A percentile compares a stretch with the other conserved stretches of the same genome.
phyloP scores from a whole-genome alignment of 2,888 invertebrate genomes.

The Incurvaria masculella region DNA sequence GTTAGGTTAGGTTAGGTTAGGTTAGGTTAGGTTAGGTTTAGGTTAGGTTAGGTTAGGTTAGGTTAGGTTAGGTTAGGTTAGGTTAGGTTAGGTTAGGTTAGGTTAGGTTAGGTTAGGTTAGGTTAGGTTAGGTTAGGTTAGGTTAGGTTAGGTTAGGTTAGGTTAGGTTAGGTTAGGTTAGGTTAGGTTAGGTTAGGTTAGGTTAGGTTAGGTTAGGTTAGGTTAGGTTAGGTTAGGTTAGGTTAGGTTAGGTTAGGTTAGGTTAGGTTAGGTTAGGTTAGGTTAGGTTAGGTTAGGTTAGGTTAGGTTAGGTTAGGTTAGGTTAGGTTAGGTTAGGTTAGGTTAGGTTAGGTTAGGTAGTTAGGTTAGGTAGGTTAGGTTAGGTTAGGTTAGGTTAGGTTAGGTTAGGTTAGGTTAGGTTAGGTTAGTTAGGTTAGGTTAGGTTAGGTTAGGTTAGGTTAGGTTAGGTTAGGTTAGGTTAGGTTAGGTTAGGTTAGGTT shows the following conservation, averaged over 20 bases:
- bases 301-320: slow-evolving; percentile 8
- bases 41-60: slow-evolving; percentile 7
- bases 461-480: slow-evolving; percentile 6
- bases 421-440: slow-evolving; percentile 13
- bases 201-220: slow-evolving; percentile 7
- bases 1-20: slow-evolving; percentile 1
- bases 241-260: slow-evolving; percentile 3
- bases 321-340: slow-evolving; percentile 3
- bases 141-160: too few relatives aligned
- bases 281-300: slow-evolving; percentile 9
- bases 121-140: slow-evolving; percentile 8
- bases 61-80: slow-evolving; percentile 9
- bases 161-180: too few relatives aligned
- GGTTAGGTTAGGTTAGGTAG: not conserved
- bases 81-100: slow-evolving; percentile 8
- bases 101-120: slow-evolving; percentile 5
- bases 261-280: slow-evolving; percentile 2
- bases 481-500: not conserved
- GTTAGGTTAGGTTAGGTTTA: slow-evolving; percentile 5
- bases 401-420: slow-evolving; percentile 11
- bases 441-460: slow-evolving; percentile 13
- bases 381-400: not conserved
- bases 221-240: slow-evolving; percentile 7
- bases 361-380: slow-evolving; percentile 1
- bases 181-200: too few relatives aligned